Percentiles rank a stretch among this genome's conserved stretches.
Conservation (phyloP, 2,888 invertebrate genomes). For the Chesias legatella region DNA sequence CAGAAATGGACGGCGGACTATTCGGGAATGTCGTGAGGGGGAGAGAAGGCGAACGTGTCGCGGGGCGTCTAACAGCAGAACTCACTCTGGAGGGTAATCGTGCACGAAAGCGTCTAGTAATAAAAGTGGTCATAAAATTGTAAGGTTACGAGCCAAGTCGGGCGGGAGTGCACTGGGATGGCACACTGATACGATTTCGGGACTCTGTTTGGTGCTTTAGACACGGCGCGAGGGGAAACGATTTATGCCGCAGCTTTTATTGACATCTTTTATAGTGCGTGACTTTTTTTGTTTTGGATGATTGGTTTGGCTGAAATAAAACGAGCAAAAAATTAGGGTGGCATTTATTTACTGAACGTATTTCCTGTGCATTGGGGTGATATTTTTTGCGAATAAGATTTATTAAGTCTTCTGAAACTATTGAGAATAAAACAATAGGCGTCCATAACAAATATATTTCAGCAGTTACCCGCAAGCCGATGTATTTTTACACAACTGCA, state of each 20-base stretch:
- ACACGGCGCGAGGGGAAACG: conserved; percentile 34
- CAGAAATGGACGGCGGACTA: conserved; percentile 46
- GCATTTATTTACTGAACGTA: conserved; percentile 7
- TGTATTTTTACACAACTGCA: too few relatives aligned
- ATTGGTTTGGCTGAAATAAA: conserved; percentile 13
- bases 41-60: conserved; percentile 50
- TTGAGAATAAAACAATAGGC: too few relatives aligned
- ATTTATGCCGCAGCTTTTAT: conserved; percentile 59
- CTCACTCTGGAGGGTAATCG: conserved; percentile 80
- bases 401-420: not conserved
- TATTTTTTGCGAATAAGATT: not conserved
- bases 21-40: conserved; percentile 34
- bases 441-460: too few relatives aligned
- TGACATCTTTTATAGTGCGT: conserved; percentile 38
- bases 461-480: too few relatives aligned
- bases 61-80: conserved; percentile 75
- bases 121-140: conserved; percentile 78
- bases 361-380: conserved; percentile 1
- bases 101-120: conserved; percentile 79
- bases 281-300: conserved; percentile 22
- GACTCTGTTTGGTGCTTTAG: conserved; percentile 45
- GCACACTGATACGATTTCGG: conserved; percentile 73
- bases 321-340: conserved; percentile 8
- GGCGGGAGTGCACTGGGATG: conserved; percentile 71
- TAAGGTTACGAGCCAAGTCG: conserved; percentile 74